Conservation (phyloP, 1,140 invertebrate species). For the Drosophila sproati region DNA sequence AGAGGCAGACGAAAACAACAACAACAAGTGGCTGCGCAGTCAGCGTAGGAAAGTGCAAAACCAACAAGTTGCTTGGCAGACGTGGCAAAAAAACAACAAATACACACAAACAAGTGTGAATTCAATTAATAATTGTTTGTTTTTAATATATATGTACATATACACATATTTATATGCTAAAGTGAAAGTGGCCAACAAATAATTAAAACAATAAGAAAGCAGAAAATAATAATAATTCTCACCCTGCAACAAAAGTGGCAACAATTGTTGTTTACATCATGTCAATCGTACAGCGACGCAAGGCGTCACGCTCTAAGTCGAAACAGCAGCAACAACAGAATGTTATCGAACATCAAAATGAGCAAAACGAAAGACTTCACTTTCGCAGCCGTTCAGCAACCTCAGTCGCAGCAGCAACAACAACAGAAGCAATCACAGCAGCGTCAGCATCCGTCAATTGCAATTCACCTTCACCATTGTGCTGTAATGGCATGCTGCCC, state of each 20-base stretch:
- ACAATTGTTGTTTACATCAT: constrained; percentile 43
- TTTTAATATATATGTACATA: constrained; percentile 5
- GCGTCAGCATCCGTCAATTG: constrained; percentile 2
- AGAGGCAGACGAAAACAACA: constrained; percentile 12
- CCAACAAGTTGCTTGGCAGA: constrained; percentile 55
- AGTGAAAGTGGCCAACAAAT: constrained; percentile 62
- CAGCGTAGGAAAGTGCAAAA: constrained; percentile 60
- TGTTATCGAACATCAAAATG: constrained; percentile 54
- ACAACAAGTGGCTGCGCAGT: constrained; percentile 42
- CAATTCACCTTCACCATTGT: constrained; percentile 69
- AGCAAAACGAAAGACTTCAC: constrained; percentile 83
- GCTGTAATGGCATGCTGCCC: constrained; percentile 75
- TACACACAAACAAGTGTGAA: constrained; percentile 10
- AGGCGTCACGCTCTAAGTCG: constrained; percentile 63
- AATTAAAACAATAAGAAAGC: constrained; percentile 29
- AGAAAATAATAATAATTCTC: constrained; percentile 26
- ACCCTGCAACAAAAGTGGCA: constrained; percentile 32
- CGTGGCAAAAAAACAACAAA: constrained; percentile 50
- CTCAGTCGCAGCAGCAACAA: constrained; percentile 36
- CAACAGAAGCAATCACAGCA: constrained; percentile 13
- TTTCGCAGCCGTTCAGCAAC: constrained; percentile 74
- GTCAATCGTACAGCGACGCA: constrained; percentile 72
- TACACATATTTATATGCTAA: constrained; percentile 34
- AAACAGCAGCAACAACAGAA: constrained; percentile 57
- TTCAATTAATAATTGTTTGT: constrained; percentile 7